Conservation (phyloP, 2,797 vertebrate genomes). For the Champsocephalus esox region DNA sequence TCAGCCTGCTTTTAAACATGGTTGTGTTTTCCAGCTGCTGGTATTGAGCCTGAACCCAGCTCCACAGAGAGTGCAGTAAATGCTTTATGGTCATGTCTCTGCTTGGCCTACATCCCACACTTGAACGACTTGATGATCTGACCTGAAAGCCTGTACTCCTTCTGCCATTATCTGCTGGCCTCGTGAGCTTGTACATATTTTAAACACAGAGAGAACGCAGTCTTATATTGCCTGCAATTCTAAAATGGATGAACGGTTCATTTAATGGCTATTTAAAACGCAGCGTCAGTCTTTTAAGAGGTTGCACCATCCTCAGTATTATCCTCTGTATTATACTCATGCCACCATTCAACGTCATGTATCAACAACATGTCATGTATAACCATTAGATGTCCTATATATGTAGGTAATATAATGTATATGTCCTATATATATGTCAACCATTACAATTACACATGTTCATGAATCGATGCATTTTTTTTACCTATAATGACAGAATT, state of each 20-base stretch:
- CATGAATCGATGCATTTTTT: background rate
- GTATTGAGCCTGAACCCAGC: background rate
- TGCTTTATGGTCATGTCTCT: background rate
- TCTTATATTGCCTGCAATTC: background rate
- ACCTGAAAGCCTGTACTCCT: conserved; percentile 3
- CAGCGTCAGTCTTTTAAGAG: background rate
- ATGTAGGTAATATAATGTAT: no score
- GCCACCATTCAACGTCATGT: background rate
- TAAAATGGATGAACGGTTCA: background rate
- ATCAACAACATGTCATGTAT: background rate
- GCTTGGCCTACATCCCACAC: background rate
- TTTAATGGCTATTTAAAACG: background rate
- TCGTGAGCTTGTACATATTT: conserved; percentile 51
- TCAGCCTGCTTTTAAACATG: background rate
- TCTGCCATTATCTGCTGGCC: conserved; percentile 1
- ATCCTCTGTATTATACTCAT: background rate
- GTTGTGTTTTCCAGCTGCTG: background rate
- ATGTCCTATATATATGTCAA: background rate
- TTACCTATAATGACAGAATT: background rate
- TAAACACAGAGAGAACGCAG: background rate
- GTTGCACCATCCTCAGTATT: background rate
- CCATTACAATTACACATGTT: no score
- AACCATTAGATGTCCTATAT: no score
- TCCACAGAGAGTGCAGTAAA: background rate
- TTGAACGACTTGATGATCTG: background rate